phyloP scores from a whole-genome alignment of 2,113 vertebrate genomes.

The Scomber scombrus region DNA sequence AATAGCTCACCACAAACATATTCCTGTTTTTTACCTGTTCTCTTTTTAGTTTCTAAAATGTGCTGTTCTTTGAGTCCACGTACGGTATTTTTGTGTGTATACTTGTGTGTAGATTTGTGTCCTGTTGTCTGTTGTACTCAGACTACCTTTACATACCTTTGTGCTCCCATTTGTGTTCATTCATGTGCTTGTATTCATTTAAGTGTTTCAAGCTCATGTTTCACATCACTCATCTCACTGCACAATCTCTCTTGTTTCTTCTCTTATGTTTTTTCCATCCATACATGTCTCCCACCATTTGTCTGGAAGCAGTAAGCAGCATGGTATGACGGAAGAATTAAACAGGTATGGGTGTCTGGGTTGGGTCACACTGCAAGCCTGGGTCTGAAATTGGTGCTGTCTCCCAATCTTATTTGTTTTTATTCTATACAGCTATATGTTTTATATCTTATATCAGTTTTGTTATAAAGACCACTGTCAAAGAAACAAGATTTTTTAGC shows the following conservation, averaged over 20 bases:
- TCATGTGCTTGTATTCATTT: conserved; percentile 45
- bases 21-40: not conserved
- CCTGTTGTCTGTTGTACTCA: conserved; percentile 4
- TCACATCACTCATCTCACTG: conserved; percentile 68
- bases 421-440: conserved; percentile 26
- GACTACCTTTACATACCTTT: conserved; percentile 18
- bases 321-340: conserved; percentile 75
- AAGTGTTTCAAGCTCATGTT: conserved; percentile 58
- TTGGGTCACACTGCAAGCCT: conserved; percentile 62
- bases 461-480: conserved; percentile 13
- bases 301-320: conserved; percentile 83
- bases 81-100: not conserved
- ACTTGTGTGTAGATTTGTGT: not conserved
- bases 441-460: conserved; percentile 20
- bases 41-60: not conserved
- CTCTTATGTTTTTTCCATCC: conserved; percentile 74
- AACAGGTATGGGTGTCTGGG: conserved; percentile 79
- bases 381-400: conserved; percentile 47
- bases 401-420: conserved; percentile 9
- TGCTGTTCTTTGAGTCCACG: not conserved
- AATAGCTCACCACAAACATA: not conserved
- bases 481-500: conserved; percentile 41
- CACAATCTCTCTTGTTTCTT: conserved; percentile 79
- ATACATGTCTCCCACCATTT: conserved; percentile 72
- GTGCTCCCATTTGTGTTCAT: conserved; percentile 12